Evolutionary conservation across 2,113 vertebrate genomes (phyloP).

Genomic region (Thomomys bottae): DNA sequence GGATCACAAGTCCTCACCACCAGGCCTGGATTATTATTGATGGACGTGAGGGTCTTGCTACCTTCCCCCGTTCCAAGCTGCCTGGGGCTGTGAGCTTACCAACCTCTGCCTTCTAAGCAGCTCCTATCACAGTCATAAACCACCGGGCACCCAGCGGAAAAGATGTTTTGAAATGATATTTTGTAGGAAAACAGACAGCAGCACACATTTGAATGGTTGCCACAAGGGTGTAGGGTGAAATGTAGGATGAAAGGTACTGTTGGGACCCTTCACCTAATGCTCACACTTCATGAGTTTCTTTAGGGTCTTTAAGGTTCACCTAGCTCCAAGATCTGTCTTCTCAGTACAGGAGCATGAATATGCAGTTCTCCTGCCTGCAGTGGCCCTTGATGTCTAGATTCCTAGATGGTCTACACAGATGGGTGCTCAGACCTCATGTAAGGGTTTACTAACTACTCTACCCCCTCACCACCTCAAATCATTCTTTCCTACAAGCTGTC

Average conservation of each 20-base stretch:
- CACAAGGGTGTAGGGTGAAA: background rate
- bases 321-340: background rate
- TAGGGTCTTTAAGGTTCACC: background rate
- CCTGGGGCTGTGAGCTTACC: too few species aligned
- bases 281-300: background rate
- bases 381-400: background rate
- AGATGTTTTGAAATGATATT: constrained; percentile 30
- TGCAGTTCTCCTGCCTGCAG: background rate
- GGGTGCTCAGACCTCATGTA: background rate
- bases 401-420: background rate
- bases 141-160: background rate
- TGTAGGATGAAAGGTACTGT: background rate
- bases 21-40: too few species aligned
- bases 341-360: background rate
- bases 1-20: too few species aligned
- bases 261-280: background rate
- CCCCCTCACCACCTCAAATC: background rate
- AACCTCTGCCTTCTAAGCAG: too few species aligned
- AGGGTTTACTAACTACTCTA: background rate
- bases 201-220: background rate
- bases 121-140: too few species aligned
- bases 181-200: background rate
- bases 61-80: too few species aligned
- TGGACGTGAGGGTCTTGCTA: too few species aligned
- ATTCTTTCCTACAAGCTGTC: background rate